Evolutionary conservation across 2,797 vertebrate species (phyloP).

Genomic region (Delichon dasypus): DNA sequence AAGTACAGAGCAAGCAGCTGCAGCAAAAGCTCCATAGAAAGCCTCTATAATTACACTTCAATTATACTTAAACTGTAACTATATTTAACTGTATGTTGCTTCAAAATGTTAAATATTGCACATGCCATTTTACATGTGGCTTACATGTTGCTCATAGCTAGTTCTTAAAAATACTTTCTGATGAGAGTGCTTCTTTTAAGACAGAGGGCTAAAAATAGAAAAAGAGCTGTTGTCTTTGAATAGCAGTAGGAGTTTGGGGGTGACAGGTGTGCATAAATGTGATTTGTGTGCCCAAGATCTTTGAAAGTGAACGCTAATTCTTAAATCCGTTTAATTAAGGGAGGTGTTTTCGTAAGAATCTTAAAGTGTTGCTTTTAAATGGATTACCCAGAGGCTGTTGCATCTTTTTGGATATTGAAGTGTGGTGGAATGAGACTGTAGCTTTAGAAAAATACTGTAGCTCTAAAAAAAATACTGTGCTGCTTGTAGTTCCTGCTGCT

Average conservation of each 20-base stretch:
- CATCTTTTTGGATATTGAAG: background rate
- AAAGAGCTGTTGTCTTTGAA: background rate
- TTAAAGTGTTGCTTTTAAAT: background rate
- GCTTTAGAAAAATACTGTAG: background rate
- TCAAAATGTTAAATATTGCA: background rate
- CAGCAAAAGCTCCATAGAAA: background rate
- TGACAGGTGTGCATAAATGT: background rate
- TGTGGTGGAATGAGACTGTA: background rate
- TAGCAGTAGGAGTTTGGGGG: background rate
- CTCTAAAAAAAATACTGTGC: background rate
- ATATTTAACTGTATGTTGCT: background rate
- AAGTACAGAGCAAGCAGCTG: background rate
- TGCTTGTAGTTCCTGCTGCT: background rate
- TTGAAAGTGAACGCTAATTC: background rate
- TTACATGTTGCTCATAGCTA: background rate
- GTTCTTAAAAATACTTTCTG: background rate
- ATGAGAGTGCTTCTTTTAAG: background rate
- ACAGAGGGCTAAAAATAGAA: background rate
- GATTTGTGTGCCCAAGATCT: background rate
- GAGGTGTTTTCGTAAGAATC: background rate
- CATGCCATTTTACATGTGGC: fast-evolving
- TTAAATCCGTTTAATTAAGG: background rate
- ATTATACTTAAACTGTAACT: background rate
- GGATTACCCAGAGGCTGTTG: background rate
- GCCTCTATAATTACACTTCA: background rate